Conservation (phyloP, 1,140 invertebrate genomes). For the Ips nitidus region DNA sequence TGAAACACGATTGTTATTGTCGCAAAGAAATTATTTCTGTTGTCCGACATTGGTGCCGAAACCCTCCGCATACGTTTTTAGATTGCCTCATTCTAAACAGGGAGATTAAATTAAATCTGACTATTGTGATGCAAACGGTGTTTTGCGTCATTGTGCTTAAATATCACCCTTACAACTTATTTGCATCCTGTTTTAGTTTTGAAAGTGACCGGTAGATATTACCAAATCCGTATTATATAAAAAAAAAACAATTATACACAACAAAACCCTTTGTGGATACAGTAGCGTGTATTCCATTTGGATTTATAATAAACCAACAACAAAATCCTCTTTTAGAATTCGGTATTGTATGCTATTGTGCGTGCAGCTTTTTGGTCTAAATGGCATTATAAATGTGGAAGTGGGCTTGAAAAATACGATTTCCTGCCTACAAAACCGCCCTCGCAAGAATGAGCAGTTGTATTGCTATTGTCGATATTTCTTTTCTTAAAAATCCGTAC, state of each 20-base stretch:
- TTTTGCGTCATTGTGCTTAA: constrained; percentile 44
- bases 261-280: too few relatives aligned
- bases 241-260: too few relatives aligned
- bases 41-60: constrained; percentile 10
- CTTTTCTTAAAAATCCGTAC: not conserved
- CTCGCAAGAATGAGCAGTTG: constrained; percentile 42
- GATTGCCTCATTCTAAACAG: constrained; percentile 39
- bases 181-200: too few relatives aligned
- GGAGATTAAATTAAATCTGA: constrained; percentile 47
- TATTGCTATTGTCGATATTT: constrained; percentile 29
- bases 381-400: constrained; percentile 50
- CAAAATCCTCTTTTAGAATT: constrained; percentile 33
- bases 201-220: too few relatives aligned
- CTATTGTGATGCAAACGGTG: constrained; percentile 46
- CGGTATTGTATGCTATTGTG: constrained; percentile 27
- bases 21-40: constrained; percentile 28
- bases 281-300: constrained; percentile 24
- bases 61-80: constrained; percentile 35
- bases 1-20: constrained; percentile 32
- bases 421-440: constrained; percentile 48
- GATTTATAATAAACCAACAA: constrained; percentile 30
- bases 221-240: too few relatives aligned
- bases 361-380: constrained; percentile 42
- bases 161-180: too few relatives aligned
- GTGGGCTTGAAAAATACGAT: constrained; percentile 52